These are phyloP conservation scores for Pyrocephalus nanus DNA, from an alignment of 2,797 vertebrate genomes.

Conservation along the genomic window DNA sequence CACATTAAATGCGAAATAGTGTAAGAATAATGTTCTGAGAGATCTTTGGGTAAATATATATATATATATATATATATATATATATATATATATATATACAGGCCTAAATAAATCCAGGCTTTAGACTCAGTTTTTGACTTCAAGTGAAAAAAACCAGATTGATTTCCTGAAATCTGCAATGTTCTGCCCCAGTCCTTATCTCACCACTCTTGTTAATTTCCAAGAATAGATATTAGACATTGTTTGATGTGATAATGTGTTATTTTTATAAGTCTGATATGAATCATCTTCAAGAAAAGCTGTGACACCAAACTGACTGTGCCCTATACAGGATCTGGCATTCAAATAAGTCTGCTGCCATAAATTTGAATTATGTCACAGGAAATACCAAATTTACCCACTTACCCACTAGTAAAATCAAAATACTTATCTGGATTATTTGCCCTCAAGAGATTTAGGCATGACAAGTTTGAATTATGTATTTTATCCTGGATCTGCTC, in stretches of 20 bases:
- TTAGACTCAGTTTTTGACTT: background rate
- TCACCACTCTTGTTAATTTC: slow-evolving; percentile 32
- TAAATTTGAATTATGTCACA: slow-evolving; percentile 18
- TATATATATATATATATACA: background rate
- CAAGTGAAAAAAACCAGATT: background rate
- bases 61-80: background rate
- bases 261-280: slow-evolving; percentile 36
- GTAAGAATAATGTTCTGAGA: background rate
- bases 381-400: slow-evolving; percentile 33
- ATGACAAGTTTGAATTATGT: background rate
- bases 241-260: slow-evolving; percentile 35
- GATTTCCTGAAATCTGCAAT: slow-evolving; percentile 28
- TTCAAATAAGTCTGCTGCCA: background rate
- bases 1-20: background rate
- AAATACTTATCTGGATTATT: slow-evolving; percentile 19
- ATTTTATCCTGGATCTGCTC: background rate
- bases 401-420: background rate
- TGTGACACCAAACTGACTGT: slow-evolving; percentile 15
- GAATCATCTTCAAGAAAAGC: slow-evolving; percentile 41
- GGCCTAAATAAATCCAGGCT: background rate
- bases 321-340: background rate
- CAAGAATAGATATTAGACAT: slow-evolving; percentile 25
- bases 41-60: background rate
- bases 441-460: slow-evolving; percentile 19
- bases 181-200: slow-evolving; percentile 34